Base-by-base conservation (phyloP, 2,888 invertebrate species). In the Ashinkailepas kermadecensis region DNA sequence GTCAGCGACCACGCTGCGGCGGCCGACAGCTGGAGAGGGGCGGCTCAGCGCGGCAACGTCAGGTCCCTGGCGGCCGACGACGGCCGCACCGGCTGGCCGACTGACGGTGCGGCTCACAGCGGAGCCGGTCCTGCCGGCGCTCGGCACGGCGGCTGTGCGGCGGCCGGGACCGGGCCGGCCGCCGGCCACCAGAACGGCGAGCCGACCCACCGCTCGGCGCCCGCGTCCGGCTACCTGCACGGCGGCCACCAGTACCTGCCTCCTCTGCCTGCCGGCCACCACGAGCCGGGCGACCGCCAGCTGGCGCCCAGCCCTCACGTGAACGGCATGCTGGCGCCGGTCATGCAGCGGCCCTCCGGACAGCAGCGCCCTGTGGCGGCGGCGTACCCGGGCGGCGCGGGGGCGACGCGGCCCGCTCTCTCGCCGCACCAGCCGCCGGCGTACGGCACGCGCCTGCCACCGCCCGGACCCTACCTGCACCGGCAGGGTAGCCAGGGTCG, bases 381-480 rank as follows among this genome's bases (percentile, higher is more conserved):
- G 10, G 65, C 23, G 2, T 74, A 54, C 74, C 74, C 54, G 1
- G 74, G 21, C 74, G 15, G 74, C 74, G 21, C 25, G 12, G 11
- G 4, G 23, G n/a, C 67, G 11, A 21, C n/a, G 15, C 23, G 67
- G 12, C 67, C 67, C 12, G 67, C 67, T 3, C 8, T 65, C 10
- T n/a, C 70, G 13, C 25, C 39, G 39, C 9, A 9, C 74, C 74
- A 54, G 74, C 74, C 67, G 56, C 74, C 74, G 10, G 54, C 74
- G 9, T 74, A 74, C 74, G 74, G 74, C 74, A 74, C 74, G 21
- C 74, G 74, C 10, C 54, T 74, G 21, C 74, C 74, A 21, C 74
- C 74, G 54, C 74, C 74, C 7, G 74, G 74, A 2, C 74, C 10
- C 74, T 74, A 21, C 74, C 56, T 74, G 21, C 54, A 56, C 11